These are phyloP conservation scores for Pantherophis alleghaniensis DNA, from an alignment of 2,797 vertebrate genomes.

Conservation along the genomic window DNA sequence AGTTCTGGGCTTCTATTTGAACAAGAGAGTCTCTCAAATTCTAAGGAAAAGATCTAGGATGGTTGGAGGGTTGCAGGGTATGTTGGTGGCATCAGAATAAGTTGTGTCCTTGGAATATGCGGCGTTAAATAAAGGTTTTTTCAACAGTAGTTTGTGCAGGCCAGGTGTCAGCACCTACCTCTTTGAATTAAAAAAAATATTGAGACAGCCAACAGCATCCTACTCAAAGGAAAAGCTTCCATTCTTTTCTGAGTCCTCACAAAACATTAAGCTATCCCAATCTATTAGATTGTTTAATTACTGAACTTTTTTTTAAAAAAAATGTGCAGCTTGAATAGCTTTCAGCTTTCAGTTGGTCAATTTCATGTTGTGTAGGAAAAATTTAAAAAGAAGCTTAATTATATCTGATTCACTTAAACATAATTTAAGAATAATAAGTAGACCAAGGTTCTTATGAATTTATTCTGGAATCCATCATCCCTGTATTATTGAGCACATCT, in stretches of 20 bases:
- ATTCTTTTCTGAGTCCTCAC: background rate
- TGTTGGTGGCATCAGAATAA: background rate
- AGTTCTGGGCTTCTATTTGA: background rate
- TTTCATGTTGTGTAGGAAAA: background rate
- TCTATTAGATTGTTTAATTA: background rate
- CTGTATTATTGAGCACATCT: slow-evolving; percentile 34
- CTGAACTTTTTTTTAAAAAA: background rate
- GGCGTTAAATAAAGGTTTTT: background rate
- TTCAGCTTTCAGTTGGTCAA: background rate
- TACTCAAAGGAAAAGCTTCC: background rate
- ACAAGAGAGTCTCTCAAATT: background rate
- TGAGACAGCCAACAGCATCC: background rate
- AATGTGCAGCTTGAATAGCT: background rate
- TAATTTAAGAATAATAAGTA: background rate
- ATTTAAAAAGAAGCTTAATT: background rate
- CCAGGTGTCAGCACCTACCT: background rate
- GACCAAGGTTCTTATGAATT: slow-evolving; percentile 36
- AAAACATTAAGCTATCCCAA: background rate
- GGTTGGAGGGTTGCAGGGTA: too few relatives aligned
- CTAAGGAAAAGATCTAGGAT: background rate
- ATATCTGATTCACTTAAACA: background rate
- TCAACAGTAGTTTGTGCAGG: background rate
- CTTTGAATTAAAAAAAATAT: background rate
- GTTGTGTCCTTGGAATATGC: background rate
- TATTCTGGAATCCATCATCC: slow-evolving; percentile 40